Evolutionary conservation across 2,888 invertebrate species (phyloP).

Genomic region (Troglohyphantes excavatus): DNA sequence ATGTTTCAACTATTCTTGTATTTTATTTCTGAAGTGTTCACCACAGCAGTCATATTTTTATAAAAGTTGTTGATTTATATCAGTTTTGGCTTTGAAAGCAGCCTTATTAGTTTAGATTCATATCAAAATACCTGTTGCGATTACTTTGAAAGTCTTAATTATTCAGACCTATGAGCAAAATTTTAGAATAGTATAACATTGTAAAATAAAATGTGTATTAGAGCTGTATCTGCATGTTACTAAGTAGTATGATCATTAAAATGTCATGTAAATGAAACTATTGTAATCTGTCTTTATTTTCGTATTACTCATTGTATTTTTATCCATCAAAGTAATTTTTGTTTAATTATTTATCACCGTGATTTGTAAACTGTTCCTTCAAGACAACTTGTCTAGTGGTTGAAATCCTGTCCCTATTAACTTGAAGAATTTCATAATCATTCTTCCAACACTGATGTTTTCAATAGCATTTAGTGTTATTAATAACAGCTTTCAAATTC

Average conservation of each 20-base stretch:
- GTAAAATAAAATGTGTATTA: conserved; percentile 26
- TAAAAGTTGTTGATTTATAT: conserved; percentile 49
- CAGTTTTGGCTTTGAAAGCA: conserved; percentile 33
- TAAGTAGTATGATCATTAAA: conserved; percentile 63
- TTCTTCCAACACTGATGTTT: too few species aligned
- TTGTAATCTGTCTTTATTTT: too few species aligned
- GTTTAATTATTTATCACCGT: too few species aligned
- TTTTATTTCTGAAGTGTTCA: conserved; percentile 21
- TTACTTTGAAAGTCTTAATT: conserved; percentile 36
- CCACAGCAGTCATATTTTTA: conserved; percentile 43
- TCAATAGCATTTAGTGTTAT: too few species aligned
- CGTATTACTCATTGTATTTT: too few species aligned
- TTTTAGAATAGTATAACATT: conserved; percentile 38
- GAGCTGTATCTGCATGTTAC: conserved; percentile 48
- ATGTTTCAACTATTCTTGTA: conserved; percentile 14
- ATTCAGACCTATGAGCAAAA: conserved; percentile 29
- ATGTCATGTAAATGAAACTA: not conserved
- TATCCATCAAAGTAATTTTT: too few species aligned
- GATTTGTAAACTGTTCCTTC: too few species aligned
- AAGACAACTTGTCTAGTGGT: too few species aligned
- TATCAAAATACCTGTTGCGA: conserved; percentile 47
- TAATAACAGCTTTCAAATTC: too few species aligned
- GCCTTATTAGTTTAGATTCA: conserved; percentile 71
- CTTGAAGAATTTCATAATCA: too few species aligned
- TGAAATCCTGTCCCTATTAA: too few species aligned